Percentiles rank a stretch among this genome's conserved stretches.
Evolutionary conservation across 2,888 invertebrate species (phyloP).

Genomic region (Cantharis rufa): DNA sequence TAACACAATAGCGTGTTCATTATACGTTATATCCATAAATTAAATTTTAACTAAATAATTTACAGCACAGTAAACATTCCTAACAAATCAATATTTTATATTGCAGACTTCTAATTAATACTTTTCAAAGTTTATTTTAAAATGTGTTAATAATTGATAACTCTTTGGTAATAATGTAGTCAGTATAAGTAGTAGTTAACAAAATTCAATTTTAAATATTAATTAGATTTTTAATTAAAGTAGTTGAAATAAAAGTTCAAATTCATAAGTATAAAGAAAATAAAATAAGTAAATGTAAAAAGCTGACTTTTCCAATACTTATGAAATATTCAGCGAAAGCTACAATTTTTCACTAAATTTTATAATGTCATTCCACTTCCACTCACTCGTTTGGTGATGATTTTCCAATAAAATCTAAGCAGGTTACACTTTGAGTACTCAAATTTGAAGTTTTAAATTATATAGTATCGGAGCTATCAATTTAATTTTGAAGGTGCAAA

Average conservation of each 20-base stretch:
- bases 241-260: neutral
- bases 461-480: neutral
- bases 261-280: neutral
- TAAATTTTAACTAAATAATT: neutral
- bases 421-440: neutral
- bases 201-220: neutral
- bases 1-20: constrained; percentile 1
- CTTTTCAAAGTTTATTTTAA: neutral
- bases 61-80: neutral
- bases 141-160: neutral
- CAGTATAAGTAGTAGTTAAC: neutral
- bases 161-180: neutral
- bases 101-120: neutral
- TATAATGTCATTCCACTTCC: neutral
- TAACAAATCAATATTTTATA: neutral
- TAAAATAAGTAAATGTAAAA: neutral
- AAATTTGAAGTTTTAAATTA: neutral
- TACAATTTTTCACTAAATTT: neutral
- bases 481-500: neutral
- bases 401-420: neutral
- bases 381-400: neutral
- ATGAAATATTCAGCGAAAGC: neutral
- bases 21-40: neutral
- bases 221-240: neutral
- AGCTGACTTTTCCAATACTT: neutral